phyloP scores from a whole-genome alignment of 2,888 invertebrate genomes.

The Drosophila trichaetosa region DNA sequence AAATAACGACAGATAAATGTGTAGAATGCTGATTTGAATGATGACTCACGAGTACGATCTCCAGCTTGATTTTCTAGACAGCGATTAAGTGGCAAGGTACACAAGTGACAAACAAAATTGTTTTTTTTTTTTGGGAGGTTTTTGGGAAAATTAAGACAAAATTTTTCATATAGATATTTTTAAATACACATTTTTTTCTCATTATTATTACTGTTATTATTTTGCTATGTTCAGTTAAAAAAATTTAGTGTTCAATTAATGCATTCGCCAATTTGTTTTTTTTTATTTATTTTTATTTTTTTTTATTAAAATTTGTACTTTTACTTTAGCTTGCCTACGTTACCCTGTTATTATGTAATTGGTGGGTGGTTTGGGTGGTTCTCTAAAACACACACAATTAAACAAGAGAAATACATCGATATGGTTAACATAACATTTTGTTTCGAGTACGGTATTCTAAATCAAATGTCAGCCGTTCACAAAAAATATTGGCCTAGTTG shows the following conservation, averaged over 20 bases:
- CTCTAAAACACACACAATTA: slow-evolving; percentile 44
- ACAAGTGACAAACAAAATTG: slow-evolving; percentile 46
- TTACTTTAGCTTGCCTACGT: slow-evolving; percentile 34
- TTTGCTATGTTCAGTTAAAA: slow-evolving; percentile 74
- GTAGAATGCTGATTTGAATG: slow-evolving; percentile 45
- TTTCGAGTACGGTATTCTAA: slow-evolving; percentile 27
- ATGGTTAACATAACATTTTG: slow-evolving; percentile 26
- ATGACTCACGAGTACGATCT: slow-evolving; percentile 78
- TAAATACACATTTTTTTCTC: slow-evolving; percentile 12
- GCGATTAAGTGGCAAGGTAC: slow-evolving; percentile 63
- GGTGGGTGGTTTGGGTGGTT: slow-evolving; percentile 25
- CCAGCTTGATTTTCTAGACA: slow-evolving; percentile 74
- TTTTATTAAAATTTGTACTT: slow-evolving; percentile 8
- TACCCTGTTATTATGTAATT: slow-evolving; percentile 31
- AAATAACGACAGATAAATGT: slow-evolving; percentile 12
- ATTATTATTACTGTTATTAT: slow-evolving; percentile 32
- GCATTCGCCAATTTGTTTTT: slow-evolving; percentile 23
- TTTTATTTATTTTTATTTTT: background rate
- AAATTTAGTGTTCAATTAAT: slow-evolving; percentile 38
- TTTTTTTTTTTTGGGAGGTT: slow-evolving; percentile 9
- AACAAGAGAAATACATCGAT: slow-evolving; percentile 52
- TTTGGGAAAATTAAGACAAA: slow-evolving; percentile 46
- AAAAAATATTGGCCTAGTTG: slow-evolving; percentile 35
- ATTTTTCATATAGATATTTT: slow-evolving; percentile 25
- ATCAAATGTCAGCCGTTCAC: slow-evolving; percentile 56